These are phyloP conservation scores for Egretta garzetta DNA, from an alignment of 2,113 vertebrate species.

Conservation along the genomic window DNA sequence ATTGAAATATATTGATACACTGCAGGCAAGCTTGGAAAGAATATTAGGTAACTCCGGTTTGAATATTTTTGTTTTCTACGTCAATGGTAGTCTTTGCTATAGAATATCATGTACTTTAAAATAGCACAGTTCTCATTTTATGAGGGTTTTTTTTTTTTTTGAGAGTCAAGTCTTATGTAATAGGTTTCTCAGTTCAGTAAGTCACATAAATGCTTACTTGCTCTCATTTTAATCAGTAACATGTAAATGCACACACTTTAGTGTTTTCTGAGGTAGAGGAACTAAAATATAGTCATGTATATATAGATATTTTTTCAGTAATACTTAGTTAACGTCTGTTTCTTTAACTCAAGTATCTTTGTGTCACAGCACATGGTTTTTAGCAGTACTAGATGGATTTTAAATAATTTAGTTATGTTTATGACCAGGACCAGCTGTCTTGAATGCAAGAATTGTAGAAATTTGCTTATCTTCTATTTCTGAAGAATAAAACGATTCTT, in stretches of 20 bases:
- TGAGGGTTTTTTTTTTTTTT: not conserved
- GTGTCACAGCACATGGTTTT: not conserved
- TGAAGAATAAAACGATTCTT: not conserved
- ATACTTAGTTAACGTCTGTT: not conserved
- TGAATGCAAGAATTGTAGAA: not conserved
- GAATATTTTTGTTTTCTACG: not conserved
- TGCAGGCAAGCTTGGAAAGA: not conserved
- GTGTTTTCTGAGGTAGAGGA: not conserved
- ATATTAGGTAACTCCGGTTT: not conserved
- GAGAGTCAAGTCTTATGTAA: not conserved
- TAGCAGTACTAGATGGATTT: not conserved
- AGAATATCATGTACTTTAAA: not conserved
- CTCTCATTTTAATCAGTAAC: not conserved
- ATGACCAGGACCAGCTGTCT: not conserved
- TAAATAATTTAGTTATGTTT: not conserved
- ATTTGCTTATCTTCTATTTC: not conserved
- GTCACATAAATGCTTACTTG: not conserved
- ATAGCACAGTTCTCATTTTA: not conserved
- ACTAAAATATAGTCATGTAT: not conserved
- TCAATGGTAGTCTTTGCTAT: not conserved
- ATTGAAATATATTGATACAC: not conserved
- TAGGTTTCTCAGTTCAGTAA: not conserved
- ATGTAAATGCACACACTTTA: not conserved
- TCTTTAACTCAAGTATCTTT: not conserved
- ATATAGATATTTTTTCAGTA: not conserved